Evolutionary conservation across 2,113 vertebrate genomes (phyloP), one percentile per base, ranked within the genome.

Genomic region (Bubo bubo): DNA sequence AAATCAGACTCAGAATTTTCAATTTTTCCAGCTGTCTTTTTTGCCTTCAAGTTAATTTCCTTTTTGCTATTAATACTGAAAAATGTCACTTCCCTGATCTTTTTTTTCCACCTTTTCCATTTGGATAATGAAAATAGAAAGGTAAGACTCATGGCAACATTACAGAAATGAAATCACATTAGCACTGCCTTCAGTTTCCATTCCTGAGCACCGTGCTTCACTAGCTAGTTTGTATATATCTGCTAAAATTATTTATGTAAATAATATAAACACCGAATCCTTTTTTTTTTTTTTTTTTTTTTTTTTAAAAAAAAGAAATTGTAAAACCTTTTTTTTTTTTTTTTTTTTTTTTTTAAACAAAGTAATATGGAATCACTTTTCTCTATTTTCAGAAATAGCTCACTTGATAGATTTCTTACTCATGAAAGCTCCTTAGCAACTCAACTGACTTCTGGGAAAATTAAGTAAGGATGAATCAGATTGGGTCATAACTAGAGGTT

Each of bases 1-100:
- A 92, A 95, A 93, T 86, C 41, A 39, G 67, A 71, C 28, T 62
- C 63, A 94, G 50, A 93, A 92, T 88, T 96, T 95, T 92, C 75
- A 83, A 1, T 80, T 92, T 92, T 94, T 86, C 68, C 79, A 93
- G 35, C 50, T 55, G 53, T 45, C 43, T 45, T 45, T 45, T 45
- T 45, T 45, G 50, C 27, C 34, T 82, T 86, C 9, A 11, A 45
- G 47, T 66, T 93, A 47, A 83, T 90, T 85, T 86, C 63, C 27
- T 77, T 64, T 72, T 88, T 92, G 18, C 22, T 82, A 34, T 79
- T 92, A 83, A 77, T 92, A 86, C 32, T 22, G 11, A 74, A 92
- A 90, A 74, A 66, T 47, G 14, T 87, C 64, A 84, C 41, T 84
- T 95, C 73, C 37, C 43, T n/a, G 53, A 86, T 55, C 41, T 58